Evolutionary conservation across 2,797 vertebrate species (phyloP).

Genomic region (Echeneis naucrates): DNA sequence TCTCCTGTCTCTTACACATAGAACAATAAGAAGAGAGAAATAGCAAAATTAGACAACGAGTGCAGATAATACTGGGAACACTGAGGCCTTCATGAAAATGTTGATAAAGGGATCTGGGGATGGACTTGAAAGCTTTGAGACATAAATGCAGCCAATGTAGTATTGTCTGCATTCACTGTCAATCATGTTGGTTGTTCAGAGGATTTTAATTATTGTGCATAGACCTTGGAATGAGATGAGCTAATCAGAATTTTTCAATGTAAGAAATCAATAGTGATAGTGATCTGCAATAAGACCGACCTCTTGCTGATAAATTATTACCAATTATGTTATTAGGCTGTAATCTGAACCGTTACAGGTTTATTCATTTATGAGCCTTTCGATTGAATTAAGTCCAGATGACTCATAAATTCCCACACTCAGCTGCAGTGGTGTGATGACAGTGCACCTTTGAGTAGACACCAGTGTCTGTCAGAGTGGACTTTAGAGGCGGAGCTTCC

Average conservation of each 20-base stretch:
- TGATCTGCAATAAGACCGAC: background rate
- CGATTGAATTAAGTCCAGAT: slow-evolving; percentile 16
- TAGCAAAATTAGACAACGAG: too few species aligned
- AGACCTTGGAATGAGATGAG: background rate
- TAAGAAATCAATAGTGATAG: slow-evolving; percentile 19
- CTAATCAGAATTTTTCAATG: background rate
- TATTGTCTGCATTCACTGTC: background rate
- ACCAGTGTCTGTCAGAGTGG: slow-evolving; percentile 13
- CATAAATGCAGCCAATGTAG: background rate
- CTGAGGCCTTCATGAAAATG: background rate
- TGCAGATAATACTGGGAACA: background rate
- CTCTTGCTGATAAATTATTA: too few species aligned
- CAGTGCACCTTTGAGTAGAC: slow-evolving; percentile 38
- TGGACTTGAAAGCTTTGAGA: background rate
- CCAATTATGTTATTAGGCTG: background rate
- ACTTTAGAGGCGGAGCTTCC: slow-evolving; percentile 46
- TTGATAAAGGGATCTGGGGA: background rate
- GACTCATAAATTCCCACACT: slow-evolving; percentile 71
- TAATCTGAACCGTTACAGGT: background rate
- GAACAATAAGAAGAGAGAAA: background rate
- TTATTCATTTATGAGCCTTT: background rate
- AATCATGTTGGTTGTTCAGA: background rate
- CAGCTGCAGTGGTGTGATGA: slow-evolving; percentile 48
- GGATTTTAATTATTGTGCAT: background rate
- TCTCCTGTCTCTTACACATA: background rate